A percentile compares a stretch with the other conserved stretches of the same genome.
Evolutionary conservation across 2,888 invertebrate species (phyloP).

Genomic region (Aethes cnicana): DNA sequence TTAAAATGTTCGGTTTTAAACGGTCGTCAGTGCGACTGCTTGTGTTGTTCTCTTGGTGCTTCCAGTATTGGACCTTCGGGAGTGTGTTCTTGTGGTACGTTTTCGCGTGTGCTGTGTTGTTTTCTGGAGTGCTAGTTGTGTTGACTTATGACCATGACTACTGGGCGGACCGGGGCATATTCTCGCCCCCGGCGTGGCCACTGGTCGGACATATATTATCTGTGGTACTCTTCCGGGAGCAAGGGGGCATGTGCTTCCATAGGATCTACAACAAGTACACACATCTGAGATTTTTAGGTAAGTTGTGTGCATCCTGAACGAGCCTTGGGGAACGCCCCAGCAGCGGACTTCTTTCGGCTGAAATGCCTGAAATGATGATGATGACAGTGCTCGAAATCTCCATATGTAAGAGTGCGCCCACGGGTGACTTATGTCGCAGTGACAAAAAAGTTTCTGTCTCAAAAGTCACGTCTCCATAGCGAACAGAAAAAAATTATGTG

Average conservation of each 20-base stretch:
- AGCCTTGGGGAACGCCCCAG: too few species aligned
- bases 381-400: too few species aligned
- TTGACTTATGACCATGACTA: conserved; percentile 73
- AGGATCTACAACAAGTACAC: conserved; percentile 67
- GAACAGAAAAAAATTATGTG: too few species aligned
- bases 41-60: conserved; percentile 51
- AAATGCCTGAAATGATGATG: too few species aligned
- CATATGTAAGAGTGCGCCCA: too few species aligned
- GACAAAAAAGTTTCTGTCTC: too few species aligned
- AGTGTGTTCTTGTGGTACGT: conserved; percentile 51
- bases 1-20: conserved; percentile 72
- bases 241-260: conserved; percentile 72
- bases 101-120: conserved; percentile 43
- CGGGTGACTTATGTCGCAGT: too few species aligned
- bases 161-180: conserved; percentile 64
- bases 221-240: conserved; percentile 68
- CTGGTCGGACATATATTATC: conserved; percentile 69
- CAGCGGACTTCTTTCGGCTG: too few species aligned
- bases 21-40: conserved; percentile 51
- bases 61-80: conserved; percentile 60
- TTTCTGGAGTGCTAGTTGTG: conserved; percentile 48
- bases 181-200: conserved; percentile 67
- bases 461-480: too few species aligned
- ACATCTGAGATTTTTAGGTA: conserved; percentile 64
- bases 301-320: too few species aligned